phyloP scores from a whole-genome alignment of 1,140 invertebrate species.

The Diachasma alloeum region DNA sequence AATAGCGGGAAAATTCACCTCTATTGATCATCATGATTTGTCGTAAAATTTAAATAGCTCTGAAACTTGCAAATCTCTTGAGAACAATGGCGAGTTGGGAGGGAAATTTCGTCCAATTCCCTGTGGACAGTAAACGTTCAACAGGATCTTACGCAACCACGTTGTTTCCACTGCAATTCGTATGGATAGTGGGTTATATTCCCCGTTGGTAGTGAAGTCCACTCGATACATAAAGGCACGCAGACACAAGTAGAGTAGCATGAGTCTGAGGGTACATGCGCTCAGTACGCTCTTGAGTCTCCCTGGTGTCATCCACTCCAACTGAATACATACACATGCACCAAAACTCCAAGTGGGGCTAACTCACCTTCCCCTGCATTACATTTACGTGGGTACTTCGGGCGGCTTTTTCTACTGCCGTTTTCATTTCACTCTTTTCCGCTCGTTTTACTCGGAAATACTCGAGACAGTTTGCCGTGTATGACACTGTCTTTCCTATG shows the following conservation, averaged over 20 bases:
- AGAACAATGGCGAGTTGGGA: neutral
- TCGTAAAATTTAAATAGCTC: neutral
- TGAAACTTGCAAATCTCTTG: neutral
- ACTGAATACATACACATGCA: neutral
- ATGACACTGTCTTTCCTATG: neutral
- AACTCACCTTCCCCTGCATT: neutral
- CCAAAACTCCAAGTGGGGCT: neutral
- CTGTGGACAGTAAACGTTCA: slow-evolving; percentile 1
- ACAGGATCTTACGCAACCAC: slow-evolving; percentile 16
- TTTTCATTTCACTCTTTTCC: neutral
- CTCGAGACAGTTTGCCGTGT: neutral
- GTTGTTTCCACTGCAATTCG: neutral
- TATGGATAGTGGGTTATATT: slow-evolving; percentile 8
- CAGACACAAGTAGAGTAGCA: neutral
- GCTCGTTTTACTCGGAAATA: neutral
- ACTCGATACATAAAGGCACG: slow-evolving; percentile 17
- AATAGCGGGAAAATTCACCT: too few relatives aligned
- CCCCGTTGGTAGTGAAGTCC: neutral
- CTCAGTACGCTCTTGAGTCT: neutral
- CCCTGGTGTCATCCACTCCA: slow-evolving; percentile 4
- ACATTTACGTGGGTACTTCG: neutral
- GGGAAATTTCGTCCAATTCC: slow-evolving; percentile 2
- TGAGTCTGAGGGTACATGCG: slow-evolving; percentile 4
- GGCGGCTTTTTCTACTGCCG: neutral
- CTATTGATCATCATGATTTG: too few relatives aligned